A percentile compares a stretch with the other conserved stretches of the same genome.
phyloP scores from a whole-genome alignment of 1,140 invertebrate genomes.

The Philotrypesis tridentata region DNA sequence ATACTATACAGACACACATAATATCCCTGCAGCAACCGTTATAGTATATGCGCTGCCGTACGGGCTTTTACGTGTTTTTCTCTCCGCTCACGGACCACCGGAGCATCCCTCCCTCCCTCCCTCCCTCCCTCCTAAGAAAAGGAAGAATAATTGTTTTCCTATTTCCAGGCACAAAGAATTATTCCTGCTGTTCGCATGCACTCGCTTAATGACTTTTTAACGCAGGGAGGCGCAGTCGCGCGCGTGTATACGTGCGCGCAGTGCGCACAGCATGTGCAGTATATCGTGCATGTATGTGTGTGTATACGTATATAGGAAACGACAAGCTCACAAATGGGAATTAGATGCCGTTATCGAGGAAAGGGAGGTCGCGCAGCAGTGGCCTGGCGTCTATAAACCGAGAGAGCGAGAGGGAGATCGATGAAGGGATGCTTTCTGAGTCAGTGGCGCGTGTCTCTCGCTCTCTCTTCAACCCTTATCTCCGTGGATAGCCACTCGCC shows the following conservation, averaged over 20 bases:
- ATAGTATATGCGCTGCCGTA: not conserved
- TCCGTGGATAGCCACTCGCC: conserved; percentile 31
- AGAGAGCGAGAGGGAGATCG: conserved; percentile 44
- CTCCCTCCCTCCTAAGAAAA: not conserved
- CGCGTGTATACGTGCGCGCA: too few relatives aligned
- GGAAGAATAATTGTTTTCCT: not conserved
- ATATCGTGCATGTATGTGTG: not conserved
- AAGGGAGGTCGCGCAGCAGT: not conserved
- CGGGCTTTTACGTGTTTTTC: not conserved
- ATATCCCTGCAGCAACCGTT: not conserved
- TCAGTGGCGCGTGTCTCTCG: conserved; percentile 65
- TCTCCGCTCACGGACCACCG: not conserved
- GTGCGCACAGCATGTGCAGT: too few relatives aligned
- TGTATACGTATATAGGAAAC: not conserved
- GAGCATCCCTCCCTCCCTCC: too few relatives aligned
- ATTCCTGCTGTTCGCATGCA: not conserved
- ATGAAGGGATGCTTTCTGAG: conserved; percentile 66
- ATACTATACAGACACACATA: too few relatives aligned
- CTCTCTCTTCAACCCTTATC: conserved; percentile 50
- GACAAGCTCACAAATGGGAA: not conserved
- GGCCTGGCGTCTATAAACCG: not conserved
- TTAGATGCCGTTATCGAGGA: not conserved
- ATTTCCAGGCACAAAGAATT: not conserved
- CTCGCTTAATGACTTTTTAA: conserved; percentile 26
- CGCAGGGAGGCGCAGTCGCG: not conserved